A percentile compares a stretch with the other conserved stretches of the same genome.
Conservation (phyloP, 2,797 vertebrate genomes). For the Sparidentex hasta region DNA sequence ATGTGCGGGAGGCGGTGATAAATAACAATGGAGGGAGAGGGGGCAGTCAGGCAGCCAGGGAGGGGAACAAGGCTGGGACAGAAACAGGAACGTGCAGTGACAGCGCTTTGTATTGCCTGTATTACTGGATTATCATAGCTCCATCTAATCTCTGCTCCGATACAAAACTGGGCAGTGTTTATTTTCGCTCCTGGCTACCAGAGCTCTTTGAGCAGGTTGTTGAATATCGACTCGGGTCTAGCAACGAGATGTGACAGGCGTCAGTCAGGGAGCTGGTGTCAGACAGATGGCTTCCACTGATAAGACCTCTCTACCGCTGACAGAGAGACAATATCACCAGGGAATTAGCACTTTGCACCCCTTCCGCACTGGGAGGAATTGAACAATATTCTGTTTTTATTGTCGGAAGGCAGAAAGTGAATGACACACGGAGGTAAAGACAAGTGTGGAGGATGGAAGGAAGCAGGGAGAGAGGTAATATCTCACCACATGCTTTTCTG, state of each 20-base stretch:
- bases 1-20: constrained; percentile 53
- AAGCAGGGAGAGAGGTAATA: neutral
- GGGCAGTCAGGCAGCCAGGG: constrained; percentile 3
- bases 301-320: constrained; percentile 35
- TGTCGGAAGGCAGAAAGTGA: neutral
- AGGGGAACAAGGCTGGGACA: neutral
- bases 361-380: neutral
- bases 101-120: constrained; percentile 10
- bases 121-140: constrained; percentile 40
- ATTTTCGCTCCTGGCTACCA: constrained; percentile 20
- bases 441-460: neutral
- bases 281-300: constrained; percentile 52
- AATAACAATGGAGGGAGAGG: constrained; percentile 41
- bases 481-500: no score
- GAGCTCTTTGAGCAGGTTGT: constrained; percentile 31
- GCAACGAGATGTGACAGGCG: constrained; percentile 44
- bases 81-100: constrained; percentile 30
- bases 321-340: constrained; percentile 38
- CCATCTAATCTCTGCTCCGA: constrained; percentile 39
- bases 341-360: constrained; percentile 35
- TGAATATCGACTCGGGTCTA: constrained; percentile 28
- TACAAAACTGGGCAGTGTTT: constrained; percentile 38
- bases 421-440: neutral
- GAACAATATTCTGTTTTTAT: constrained; percentile 31
- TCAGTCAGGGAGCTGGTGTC: constrained; percentile 56